Base-by-base conservation (phyloP, 1,140 invertebrate species). In the Kradibia gibbosae region DNA sequence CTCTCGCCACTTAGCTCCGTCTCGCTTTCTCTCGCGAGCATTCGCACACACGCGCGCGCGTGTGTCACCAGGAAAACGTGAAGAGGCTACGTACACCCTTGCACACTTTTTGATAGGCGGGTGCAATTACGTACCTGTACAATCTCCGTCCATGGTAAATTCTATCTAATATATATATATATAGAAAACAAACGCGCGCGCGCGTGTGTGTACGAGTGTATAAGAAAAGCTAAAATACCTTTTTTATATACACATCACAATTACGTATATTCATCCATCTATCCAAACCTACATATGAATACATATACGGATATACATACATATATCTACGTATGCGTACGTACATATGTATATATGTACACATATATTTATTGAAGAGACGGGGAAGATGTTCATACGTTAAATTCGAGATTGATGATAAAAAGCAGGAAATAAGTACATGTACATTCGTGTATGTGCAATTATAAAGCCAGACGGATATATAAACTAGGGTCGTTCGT, bases 1-100 rank as follows among this genome's bases (percentile, higher is more conserved):
- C 22, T 71, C 76, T 83, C 84, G 81, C 34, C 20, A 20, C 25
- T 39, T 48, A n/a, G 45, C 11, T 45, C 53, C 45, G 11, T 60
- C 55, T 76, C 55, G 17, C 25, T 62, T n/a, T 60, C 50, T 60
- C 34, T 62, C n/a, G 53, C 15, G 25, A n/a, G 28, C 34, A 39
- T 17, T 25, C 25, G n/a, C n/a, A n/a, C n/a, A 60, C n/a, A 45
- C 39, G 34, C 73, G 53, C 62, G 62, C 55, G 55, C 34, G 62
- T 39, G 62, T 67, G 62, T 67, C 34, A 67, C 36, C 31, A 65
- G 17, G 31, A n/a, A 67, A 39, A 39, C 62, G 31, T 65, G 62
- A 67, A 67, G 4, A 39, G 5, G 34, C 62, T 17, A 39, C 34
- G 25, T 71, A 48, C 25, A 71, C 42, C 39, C 15, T 28, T 31